phyloP scores from a whole-genome alignment of 92 coral and sea anemone species.

The Isaurus tuberculatus region DNA sequence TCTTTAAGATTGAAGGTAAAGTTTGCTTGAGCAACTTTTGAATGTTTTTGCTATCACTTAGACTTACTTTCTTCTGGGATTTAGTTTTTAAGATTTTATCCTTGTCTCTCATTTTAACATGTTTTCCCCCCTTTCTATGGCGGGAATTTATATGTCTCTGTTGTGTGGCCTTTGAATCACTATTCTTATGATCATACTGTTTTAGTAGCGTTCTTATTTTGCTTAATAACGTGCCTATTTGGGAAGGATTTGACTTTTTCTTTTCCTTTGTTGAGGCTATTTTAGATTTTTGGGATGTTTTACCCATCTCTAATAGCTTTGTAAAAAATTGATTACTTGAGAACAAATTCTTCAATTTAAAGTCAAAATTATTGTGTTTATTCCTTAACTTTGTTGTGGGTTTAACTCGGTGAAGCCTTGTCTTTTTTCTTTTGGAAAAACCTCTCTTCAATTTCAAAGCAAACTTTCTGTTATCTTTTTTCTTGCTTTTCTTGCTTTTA shows the following conservation, averaged over 20 bases:
- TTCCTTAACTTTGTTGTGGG: slow-evolving; percentile 30
- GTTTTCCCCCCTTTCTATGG: slow-evolving; percentile 20
- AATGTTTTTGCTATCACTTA: slow-evolving; percentile 38
- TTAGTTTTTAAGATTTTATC: not conserved
- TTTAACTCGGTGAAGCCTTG: slow-evolving; percentile 21
- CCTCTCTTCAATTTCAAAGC: slow-evolving; percentile 6
- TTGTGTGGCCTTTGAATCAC: not conserved
- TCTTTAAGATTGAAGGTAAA: slow-evolving; percentile 72
- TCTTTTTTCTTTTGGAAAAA: slow-evolving; percentile 37
- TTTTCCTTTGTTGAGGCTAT: slow-evolving; percentile 26
- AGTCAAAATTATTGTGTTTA: not conserved
- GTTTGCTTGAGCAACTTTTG: slow-evolving; percentile 65
- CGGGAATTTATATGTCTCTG: not conserved
- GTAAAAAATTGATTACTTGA: slow-evolving; percentile 62
- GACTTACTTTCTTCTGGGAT: slow-evolving; percentile 16
- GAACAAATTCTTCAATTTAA: not conserved
- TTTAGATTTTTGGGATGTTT: slow-evolving; percentile 58
- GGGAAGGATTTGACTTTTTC: slow-evolving; percentile 20
- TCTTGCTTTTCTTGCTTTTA: slow-evolving; percentile 28
- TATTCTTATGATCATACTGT: not conserved
- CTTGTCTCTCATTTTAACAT: slow-evolving; percentile 7
- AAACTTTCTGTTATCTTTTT: not conserved
- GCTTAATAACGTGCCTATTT: not conserved
- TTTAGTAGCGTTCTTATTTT: not conserved
- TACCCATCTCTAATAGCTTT: slow-evolving; percentile 70